phyloP scores from a whole-genome alignment of 2,113 vertebrate species.

The Hipposideros armiger region DNA sequence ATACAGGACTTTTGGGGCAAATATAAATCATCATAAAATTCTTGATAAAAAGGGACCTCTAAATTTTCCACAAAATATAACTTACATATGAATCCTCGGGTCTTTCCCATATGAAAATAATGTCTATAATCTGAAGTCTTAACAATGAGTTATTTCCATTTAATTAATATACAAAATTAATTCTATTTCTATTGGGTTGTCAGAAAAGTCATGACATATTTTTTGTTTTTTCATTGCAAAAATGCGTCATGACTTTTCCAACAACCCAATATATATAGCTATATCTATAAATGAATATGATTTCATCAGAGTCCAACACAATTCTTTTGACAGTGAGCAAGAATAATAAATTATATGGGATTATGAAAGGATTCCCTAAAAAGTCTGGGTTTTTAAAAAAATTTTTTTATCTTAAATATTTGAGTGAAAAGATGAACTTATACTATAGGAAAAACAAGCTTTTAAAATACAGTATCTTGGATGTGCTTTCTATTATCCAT shows the following conservation, averaged over 20 bases:
- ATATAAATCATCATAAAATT: slow-evolving; percentile 41
- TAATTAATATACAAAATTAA: slow-evolving; percentile 19
- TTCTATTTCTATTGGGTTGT: background rate
- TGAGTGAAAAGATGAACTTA: slow-evolving; percentile 23
- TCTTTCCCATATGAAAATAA: slow-evolving; percentile 46
- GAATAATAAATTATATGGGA: slow-evolving; percentile 19
- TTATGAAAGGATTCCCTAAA: background rate
- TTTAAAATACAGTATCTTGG: background rate
- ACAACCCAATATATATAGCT: background rate
- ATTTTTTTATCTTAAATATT: slow-evolving; percentile 15
- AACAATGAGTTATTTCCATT: slow-evolving; percentile 44
- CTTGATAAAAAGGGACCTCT: slow-evolving; percentile 27
- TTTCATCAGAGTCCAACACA: slow-evolving; percentile 18
- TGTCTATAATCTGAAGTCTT: slow-evolving; percentile 25
- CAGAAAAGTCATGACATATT: no score
- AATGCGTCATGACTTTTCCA: no score
- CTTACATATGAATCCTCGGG: background rate
- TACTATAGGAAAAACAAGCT: slow-evolving; percentile 14
- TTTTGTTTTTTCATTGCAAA: no score
- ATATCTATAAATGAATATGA: background rate
- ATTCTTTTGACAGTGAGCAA: slow-evolving; percentile 14
- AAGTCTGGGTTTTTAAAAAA: background rate
- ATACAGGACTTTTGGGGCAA: slow-evolving; percentile 44
- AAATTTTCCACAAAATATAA: background rate
- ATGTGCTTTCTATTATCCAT: slow-evolving; percentile 3